Base-by-base conservation (phyloP, 2,888 invertebrate genomes). In the Drosophila prostipennis region DNA sequence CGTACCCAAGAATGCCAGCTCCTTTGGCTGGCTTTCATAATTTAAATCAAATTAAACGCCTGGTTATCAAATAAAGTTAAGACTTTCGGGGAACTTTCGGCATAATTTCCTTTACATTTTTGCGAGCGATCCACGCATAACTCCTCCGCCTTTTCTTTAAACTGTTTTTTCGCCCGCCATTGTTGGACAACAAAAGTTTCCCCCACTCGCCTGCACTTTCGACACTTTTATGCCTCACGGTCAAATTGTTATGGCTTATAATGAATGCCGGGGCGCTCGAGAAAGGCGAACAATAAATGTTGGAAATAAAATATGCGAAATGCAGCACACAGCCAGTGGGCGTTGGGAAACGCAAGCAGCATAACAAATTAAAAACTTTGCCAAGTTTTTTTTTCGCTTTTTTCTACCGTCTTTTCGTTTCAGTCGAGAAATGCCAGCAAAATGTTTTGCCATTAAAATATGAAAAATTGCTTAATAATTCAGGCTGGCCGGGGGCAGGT, bases 401-500 rank as follows among this genome's bases (percentile, higher is more conserved):
- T 19, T 19, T 19, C 19, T 19, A 19, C 19, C 26, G 5, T 26
- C 36, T 32, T 32, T 51, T n/a, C 11, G 16, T 34, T 36, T 48
- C 14, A 6, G 42, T 39, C 61, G 39, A 40, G 42, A 42, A 42
- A 54, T 63, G 54, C 53, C 74, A 69, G 63, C 88, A 78, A 82
- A 82, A 82, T 82, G 89, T 86, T 88, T 85, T 78, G 64, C 84
- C 78, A 88, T 82, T 88, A 80, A 81, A 82, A 82, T 71, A 83
- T 88, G 89, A 82, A 86, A 88, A 88, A 82, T 86, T 86, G 78
- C 74, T 80, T 78, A 83, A 88, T 82, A 88, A 82, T 72, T 87
- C 77, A 48, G 54, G 59, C 26, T 36, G 56, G 57, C 75, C 54
- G 34, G 46, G 60, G 71, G 82, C 85, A 69, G 46, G 69, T 63